A percentile compares a stretch with the other conserved stretches of the same genome.
Conservation (phyloP, 2,113 vertebrate genomes). For the Mirounga angustirostris region DNA sequence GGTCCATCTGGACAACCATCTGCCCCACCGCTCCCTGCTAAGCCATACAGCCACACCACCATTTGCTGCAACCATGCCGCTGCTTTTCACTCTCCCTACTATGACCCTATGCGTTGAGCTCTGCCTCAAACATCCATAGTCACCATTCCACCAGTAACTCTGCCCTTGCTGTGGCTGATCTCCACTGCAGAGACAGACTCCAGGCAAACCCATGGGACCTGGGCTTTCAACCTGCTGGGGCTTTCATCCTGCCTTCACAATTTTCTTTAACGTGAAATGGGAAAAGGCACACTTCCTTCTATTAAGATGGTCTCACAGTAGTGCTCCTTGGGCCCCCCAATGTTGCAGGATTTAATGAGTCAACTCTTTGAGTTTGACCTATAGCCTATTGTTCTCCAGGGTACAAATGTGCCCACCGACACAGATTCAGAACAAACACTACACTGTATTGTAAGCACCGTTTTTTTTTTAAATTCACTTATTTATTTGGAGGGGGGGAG, state of each 20-base stretch:
- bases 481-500: neutral
- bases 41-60: neutral
- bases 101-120: rapidly evolving
- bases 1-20: neutral
- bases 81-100: neutral
- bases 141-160: neutral
- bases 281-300: neutral
- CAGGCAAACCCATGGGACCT: neutral
- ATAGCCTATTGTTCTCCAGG: neutral
- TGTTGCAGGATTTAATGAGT: neutral
- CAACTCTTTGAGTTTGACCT: neutral
- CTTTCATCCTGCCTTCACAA: neutral
- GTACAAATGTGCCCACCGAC: neutral
- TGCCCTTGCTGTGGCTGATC: neutral
- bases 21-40: neutral
- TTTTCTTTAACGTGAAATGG: neutral
- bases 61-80: rapidly evolving
- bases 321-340: neutral
- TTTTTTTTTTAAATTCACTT: neutral
- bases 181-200: neutral
- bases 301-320: neutral
- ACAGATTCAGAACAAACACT: neutral
- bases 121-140: no score
- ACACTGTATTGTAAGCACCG: neutral
- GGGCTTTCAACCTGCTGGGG: neutral